Base-by-base conservation (phyloP, 1,140 invertebrate genomes). In the Centruroides vittatus region DNA sequence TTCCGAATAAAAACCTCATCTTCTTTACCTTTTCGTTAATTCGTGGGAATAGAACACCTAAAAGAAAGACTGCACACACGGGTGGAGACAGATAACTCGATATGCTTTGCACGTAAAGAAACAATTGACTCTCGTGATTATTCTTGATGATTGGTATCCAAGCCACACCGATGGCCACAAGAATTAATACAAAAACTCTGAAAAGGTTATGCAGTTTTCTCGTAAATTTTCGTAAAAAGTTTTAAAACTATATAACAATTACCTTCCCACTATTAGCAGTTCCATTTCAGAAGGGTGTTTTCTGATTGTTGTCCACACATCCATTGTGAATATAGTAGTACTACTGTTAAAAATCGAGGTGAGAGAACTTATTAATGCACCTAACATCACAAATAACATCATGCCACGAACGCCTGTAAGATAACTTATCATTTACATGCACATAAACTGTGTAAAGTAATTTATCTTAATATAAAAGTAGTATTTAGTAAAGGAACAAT, bases 281-380 rank as follows among this genome's bases (percentile, higher is more conserved):
- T 80, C 78, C 12, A 60, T 70, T 6, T 70, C 69, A 9, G 69
- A 65, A 6, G 75, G 66, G 13, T 70, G 69, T 55, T 71, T 72
- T 12, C 76, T 58, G 46, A 79, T 68, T 54, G 65, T 61, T 35
- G 65, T 70, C 72, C 75, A 80, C 48, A 80, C 74, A 65, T 80
- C 79, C 12, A 80, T 75, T n/a, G 79, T 79, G 65, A 80, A 80
- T 41, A 80, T 67, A 9, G 79, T 79, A 51, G 73, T 74, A 11
- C 76, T 74, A 55, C 74, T 76, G 68, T 79, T 79, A 65, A 79
- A 79, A 54, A 79, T 77, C 41, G 79, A 80, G 9, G 77, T 77
- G n/a, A 80, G 65, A 62, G 75, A 75, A 64, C 73, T 74, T 76
- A 80, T 78, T 10, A 80, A 63, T 5, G 78, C 78, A 0, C 79